Base-by-base conservation (phyloP, 2,888 invertebrate species). In the Steromphala cineraria region DNA sequence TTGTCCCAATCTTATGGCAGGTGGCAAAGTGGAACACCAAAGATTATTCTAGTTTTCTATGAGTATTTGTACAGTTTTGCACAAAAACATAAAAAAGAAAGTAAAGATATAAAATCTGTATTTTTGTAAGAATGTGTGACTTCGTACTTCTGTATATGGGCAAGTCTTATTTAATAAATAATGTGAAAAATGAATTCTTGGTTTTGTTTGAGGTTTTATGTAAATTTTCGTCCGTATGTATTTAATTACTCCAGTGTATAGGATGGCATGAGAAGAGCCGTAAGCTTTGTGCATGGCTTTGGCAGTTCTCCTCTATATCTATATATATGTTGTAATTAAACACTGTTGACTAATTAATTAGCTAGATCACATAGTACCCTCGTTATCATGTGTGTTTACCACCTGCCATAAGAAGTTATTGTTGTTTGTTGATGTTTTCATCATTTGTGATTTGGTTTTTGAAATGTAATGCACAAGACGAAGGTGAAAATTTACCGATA, bases 111-210 rank as follows among this genome's bases (percentile, higher is more conserved):
- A 24, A 71, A 71, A 71, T 71, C 40, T 71, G 71, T 76, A 76
- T 76, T 76, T 76, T 76, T 76, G 28, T 76, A 76, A 76, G 75
- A 71, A 31, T 78, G 78, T 78, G 78, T 78, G 78, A 78, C 62
- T 67, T 78, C 78, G 55, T 62, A 62, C 78, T 77, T 78, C 78
- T 78, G 78, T 78, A 78, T 78, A 76, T 76, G 53, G 76, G 76
- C 53, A 76, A 24, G 55, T 55, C 31, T 36, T n/a, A 55, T 31
- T 21, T 24, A 76, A 76, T 76, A 76, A 76, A 76, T 55, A 55
- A 31, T 55, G 55, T 76, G 53, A 55, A 76, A 28, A 28, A 76
- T 53, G 31, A 53, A 21, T 28, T 76, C 31, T 55, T 55, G 55
- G 53, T 76, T 55, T 76, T 31, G 55, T 76, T 53, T 76, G 28